Conservation (phyloP, 2,797 vertebrate genomes). For the Ptychadena robeensis region DNA sequence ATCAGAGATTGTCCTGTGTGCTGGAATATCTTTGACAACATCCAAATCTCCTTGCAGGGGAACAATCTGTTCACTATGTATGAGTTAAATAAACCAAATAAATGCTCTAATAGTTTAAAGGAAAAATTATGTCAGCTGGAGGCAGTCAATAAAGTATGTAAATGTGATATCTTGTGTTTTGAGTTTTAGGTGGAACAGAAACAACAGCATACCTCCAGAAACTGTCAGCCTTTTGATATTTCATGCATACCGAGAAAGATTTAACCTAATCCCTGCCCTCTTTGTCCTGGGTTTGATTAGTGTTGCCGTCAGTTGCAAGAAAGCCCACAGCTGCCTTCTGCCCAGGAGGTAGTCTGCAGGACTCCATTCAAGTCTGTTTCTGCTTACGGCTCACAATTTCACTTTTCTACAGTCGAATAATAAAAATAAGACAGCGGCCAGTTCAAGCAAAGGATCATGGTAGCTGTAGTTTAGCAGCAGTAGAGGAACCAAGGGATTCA, state of each 20-base stretch:
- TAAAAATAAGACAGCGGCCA: neutral
- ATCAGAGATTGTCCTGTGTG: too few relatives aligned
- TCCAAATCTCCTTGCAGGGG: too few relatives aligned
- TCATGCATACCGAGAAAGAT: neutral
- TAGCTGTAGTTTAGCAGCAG: neutral
- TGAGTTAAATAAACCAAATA: neutral
- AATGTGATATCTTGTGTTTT: neutral
- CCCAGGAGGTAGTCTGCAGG: conserved; percentile 15
- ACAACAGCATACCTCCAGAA: neutral
- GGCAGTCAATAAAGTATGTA: neutral
- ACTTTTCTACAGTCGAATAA: neutral
- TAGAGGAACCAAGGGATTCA: neutral
- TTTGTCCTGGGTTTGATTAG: conserved; percentile 20
- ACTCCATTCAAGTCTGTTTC: conserved; percentile 19
- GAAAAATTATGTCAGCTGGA: neutral
- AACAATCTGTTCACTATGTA: neutral
- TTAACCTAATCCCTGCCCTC: neutral
- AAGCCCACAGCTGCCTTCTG: conserved; percentile 19
- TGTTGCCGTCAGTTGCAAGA: conserved; percentile 2
- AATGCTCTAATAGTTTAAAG: neutral
- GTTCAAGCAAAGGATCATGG: neutral
- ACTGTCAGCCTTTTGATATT: neutral
- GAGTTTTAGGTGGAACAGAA: neutral
- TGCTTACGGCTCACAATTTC: conserved; percentile 14
- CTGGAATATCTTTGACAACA: too few relatives aligned